Evolutionary conservation across 2,797 vertebrate species (phyloP).

Genomic region (Leptoclinus maculatus): DNA sequence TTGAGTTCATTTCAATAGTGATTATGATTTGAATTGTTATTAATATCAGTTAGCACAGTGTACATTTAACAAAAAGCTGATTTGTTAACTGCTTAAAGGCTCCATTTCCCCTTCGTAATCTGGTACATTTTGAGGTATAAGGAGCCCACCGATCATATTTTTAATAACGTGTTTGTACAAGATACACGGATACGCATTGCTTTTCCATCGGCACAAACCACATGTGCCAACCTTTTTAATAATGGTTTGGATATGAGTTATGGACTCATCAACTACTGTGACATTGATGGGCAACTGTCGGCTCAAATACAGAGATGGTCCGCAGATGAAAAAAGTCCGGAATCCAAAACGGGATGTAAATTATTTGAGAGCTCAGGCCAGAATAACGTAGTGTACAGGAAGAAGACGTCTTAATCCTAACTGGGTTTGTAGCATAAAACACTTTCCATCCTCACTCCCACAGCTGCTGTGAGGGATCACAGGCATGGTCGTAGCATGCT

Average conservation of each 20-base stretch:
- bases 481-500: slow-evolving; percentile 14
- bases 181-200: background rate
- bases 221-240: background rate
- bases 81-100: background rate
- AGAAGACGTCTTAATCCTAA: slow-evolving; percentile 31
- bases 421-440: slow-evolving; percentile 7
- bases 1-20: background rate
- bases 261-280: background rate
- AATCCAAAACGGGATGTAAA: slow-evolving; percentile 20
- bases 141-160: background rate
- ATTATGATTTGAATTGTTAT: slow-evolving; percentile 1
- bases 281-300: background rate
- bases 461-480: slow-evolving; percentile 21
- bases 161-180: background rate
- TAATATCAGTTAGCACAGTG: background rate
- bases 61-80: background rate
- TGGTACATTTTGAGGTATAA: background rate
- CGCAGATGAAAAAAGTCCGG: background rate
- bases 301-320: background rate
- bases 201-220: background rate
- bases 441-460: slow-evolving; percentile 33
- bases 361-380: slow-evolving; percentile 12
- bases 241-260: background rate
- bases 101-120: background rate
- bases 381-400: background rate